These are phyloP conservation scores for Taxidea taxus DNA, from an alignment of 2,113 vertebrate species.

Conservation along the genomic window DNA sequence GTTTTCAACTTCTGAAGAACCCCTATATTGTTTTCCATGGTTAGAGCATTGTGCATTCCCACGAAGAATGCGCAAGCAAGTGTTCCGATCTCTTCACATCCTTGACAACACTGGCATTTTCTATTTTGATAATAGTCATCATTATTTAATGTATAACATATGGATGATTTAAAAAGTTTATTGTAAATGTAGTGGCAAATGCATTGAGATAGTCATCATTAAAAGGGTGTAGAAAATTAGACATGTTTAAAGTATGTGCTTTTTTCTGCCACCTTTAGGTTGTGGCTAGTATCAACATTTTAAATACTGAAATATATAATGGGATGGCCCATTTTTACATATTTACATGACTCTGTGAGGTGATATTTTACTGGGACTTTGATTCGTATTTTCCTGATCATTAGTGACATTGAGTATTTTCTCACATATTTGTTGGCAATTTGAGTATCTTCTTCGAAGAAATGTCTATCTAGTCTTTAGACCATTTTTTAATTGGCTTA, in stretches of 20 bases:
- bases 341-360: neutral
- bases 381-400: neutral
- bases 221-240: slow-evolving; percentile 63
- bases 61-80: neutral
- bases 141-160: neutral
- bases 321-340: neutral
- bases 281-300: slow-evolving; percentile 33
- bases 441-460: neutral
- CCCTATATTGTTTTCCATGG: neutral
- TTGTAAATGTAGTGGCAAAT: slow-evolving; percentile 71
- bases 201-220: slow-evolving; percentile 28
- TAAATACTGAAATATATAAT: slow-evolving; percentile 57
- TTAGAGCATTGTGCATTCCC: neutral
- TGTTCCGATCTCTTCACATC: neutral
- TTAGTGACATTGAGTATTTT: neutral
- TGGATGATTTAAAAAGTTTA: slow-evolving; percentile 74
- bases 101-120: neutral
- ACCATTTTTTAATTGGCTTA: neutral
- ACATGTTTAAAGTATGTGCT: slow-evolving; percentile 73
- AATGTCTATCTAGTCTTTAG: neutral
- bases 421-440: neutral
- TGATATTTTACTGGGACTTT: neutral
- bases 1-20: neutral
- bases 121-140: neutral
- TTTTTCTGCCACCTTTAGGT: slow-evolving; percentile 8